Conservation (phyloP, 2,113 vertebrate species). For the Nesogale talazaci region DNA sequence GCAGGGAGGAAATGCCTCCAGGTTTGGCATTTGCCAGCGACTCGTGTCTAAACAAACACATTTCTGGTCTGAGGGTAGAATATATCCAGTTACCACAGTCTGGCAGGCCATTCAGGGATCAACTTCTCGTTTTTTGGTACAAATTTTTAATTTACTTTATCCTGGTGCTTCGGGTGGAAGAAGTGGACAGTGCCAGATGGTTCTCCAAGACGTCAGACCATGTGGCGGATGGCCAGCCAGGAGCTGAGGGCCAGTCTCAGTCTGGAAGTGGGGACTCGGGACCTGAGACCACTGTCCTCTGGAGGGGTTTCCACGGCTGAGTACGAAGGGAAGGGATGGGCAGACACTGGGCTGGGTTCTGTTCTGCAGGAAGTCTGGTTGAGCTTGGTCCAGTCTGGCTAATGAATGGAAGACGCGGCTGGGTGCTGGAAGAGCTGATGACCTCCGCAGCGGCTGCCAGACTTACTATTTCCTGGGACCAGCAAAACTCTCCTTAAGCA, state of each 20-base stretch:
- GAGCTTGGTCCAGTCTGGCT: neutral
- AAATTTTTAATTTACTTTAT: slow-evolving; percentile 73
- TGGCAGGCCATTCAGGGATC: slow-evolving; percentile 77
- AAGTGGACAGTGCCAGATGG: slow-evolving; percentile 54
- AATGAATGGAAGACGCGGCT: neutral
- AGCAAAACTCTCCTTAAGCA: neutral
- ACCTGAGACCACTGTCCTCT: neutral
- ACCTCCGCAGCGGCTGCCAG: too few relatives aligned
- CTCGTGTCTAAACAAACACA: slow-evolving; percentile 78
- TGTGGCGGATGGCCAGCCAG: slow-evolving; percentile 51
- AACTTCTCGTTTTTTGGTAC: slow-evolving; percentile 72
- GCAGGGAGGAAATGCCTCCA: slow-evolving; percentile 76
- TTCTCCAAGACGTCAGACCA: slow-evolving; percentile 70
- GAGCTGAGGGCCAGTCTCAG: neutral
- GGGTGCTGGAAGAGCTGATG: neutral
- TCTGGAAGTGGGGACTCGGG: neutral
- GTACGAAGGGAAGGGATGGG: neutral
- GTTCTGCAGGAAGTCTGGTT: neutral
- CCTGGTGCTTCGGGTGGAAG: slow-evolving; percentile 71
- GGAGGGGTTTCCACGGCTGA: neutral
- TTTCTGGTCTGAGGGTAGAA: slow-evolving; percentile 84
- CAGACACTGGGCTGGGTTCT: neutral
- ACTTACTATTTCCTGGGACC: neutral
- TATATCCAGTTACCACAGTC: slow-evolving; percentile 73
- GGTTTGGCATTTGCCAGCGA: slow-evolving; percentile 79